Conservation (phyloP, 2,888 invertebrate genomes). For the Lamellibrachia columna region DNA sequence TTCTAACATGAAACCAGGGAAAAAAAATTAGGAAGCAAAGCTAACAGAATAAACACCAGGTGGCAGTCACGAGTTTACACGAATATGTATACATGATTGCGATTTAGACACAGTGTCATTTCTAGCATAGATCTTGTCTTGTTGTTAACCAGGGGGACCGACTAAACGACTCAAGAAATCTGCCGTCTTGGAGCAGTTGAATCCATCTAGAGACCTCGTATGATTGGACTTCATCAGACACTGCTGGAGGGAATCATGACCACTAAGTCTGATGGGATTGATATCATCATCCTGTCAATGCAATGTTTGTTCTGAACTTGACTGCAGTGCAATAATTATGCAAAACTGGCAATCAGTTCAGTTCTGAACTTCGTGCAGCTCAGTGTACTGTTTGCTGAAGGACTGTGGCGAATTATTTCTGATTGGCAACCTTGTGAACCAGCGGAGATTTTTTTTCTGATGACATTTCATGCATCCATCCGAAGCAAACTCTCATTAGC, state of each 20-base stretch:
- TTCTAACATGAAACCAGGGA: no score
- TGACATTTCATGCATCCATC: no score
- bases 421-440: no score
- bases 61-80: no score
- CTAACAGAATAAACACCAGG: no score
- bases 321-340: neutral
- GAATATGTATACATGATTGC: neutral
- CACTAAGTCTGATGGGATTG: neutral
- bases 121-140: neutral
- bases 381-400: no score
- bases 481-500: no score
- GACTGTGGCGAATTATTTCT: no score
- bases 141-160: neutral
- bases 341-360: neutral
- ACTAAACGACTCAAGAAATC: neutral
- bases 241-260: neutral
- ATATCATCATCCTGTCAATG: neutral
- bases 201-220: neutral
- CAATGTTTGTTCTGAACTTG: neutral
- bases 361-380: no score
- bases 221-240: neutral
- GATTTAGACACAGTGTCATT: no score
- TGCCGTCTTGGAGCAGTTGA: neutral
- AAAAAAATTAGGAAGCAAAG: no score
- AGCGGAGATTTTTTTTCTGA: no score